Base-by-base conservation (phyloP, 2,888 invertebrate genomes). In the Esperia sulphurella region DNA sequence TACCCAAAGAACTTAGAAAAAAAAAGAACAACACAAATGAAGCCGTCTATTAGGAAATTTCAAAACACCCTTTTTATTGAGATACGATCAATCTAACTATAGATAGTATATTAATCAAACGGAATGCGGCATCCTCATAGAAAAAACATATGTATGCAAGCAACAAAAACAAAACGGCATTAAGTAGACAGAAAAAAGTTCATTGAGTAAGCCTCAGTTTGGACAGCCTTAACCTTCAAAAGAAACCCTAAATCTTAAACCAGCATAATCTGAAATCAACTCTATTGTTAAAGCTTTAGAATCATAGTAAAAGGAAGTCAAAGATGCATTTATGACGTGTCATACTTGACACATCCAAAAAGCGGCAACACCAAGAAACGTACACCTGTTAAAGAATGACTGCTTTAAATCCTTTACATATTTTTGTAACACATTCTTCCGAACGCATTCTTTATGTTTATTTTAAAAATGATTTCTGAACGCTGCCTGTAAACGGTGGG, bases 91-190 rank as follows among this genome's bases (percentile, higher is more conserved):
- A 65, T 68, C 67, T 58, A 58, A 61, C 55, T 63, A 56, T 58
- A 67, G 62, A 63, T 63, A 61, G 68, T 67, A 53, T 73, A 77
- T 76, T 79, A 83, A 84, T 84, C 83, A 83, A 77, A 73, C 73
- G 79, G 83, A 82, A 83, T 84, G 83, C 78, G 65, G 63, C 63
- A 45, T 59, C 55, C 63, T 73, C 68, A 73, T 66, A 75, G 63
- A 75, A 81, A 77, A 78, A 79, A 79, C 74, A 78, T 65, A 73
- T 81, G 81, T 81, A 77, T 67, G 70, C 64, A 63, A 72, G 70
- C 71, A 85, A 87, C 81, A 84, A 84, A 79, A 86, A 85, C 84
- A 86, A 87, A 86, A 85, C 80, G 70, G 71, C 69, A 75, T 81
- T 85, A 85, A 86, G 84, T 83, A 84, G 86, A 77, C 75, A 70